phyloP scores from a whole-genome alignment of 1,140 invertebrate genomes.

The Telenomus remus region DNA sequence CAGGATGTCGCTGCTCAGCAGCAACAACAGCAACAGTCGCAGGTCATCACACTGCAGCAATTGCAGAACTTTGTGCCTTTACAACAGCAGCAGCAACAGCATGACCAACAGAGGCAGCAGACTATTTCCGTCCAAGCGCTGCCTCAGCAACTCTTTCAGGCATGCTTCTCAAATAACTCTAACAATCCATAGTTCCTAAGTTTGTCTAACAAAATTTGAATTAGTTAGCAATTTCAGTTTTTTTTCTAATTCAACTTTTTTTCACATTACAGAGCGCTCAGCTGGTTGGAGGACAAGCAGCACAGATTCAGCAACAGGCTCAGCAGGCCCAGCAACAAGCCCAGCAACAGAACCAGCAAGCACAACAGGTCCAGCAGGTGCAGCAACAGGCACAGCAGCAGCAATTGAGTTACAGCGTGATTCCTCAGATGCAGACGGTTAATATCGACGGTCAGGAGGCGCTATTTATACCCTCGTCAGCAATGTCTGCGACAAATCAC shows the following conservation, averaged over 20 bases:
- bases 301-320: constrained; percentile 69
- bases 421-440: constrained; percentile 88
- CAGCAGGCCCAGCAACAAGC: constrained; percentile 73
- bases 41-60: constrained; percentile 77
- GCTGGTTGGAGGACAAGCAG: constrained; percentile 65
- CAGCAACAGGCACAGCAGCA: constrained; percentile 75
- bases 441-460: constrained; percentile 95
- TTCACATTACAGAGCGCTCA: constrained; percentile 65
- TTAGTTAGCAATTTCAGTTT: not conserved
- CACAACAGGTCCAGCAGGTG: constrained; percentile 68
- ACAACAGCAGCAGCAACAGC: constrained; percentile 69
- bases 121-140: constrained; percentile 77
- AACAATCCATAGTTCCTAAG: no score
- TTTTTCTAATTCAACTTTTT: no score
- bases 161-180: constrained; percentile 39
- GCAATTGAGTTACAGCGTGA: constrained; percentile 79
- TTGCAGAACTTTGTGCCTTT: constrained; percentile 76
- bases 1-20: constrained; percentile 58
- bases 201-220: no score
- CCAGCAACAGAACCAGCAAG: constrained; percentile 69
- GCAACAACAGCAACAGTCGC: constrained; percentile 70
- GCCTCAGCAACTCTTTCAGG: constrained; percentile 77
- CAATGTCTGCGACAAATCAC: constrained; percentile 69
- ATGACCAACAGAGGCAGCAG: constrained; percentile 72
- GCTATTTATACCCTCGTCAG: constrained; percentile 85